Percentiles rank a stretch among this genome's conserved stretches.
phyloP scores from a whole-genome alignment of 2,888 invertebrate genomes.

The Micoletzkya japonica region DNA sequence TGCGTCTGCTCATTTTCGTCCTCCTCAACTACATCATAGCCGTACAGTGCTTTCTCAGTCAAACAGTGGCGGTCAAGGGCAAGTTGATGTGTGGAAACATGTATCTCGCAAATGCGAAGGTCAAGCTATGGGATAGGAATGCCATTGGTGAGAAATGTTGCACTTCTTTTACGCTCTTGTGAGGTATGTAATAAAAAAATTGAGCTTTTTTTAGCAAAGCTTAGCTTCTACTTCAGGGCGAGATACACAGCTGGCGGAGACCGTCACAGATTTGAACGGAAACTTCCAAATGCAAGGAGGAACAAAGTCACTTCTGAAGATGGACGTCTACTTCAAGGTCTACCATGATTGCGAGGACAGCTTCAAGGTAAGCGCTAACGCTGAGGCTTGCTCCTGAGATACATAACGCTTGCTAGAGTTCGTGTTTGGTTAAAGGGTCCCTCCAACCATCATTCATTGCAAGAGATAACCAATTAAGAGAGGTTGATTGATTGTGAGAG shows the following conservation, averaged over 20 bases:
- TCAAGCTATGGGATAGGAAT: slow-evolving; percentile 32
- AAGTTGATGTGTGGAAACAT: slow-evolving; percentile 33
- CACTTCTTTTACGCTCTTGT: not conserved
- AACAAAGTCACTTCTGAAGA: slow-evolving; percentile 29
- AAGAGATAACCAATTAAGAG: too few relatives aligned
- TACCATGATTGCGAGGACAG: slow-evolving; percentile 43
- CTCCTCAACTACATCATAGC: not conserved
- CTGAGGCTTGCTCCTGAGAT: too few relatives aligned
- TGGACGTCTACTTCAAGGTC: slow-evolving; percentile 38
- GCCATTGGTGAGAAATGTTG: not conserved
- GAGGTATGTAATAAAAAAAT: not conserved
- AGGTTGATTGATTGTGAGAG: too few relatives aligned
- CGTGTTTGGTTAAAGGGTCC: too few relatives aligned
- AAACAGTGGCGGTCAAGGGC: slow-evolving; percentile 35
- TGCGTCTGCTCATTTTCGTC: not conserved
- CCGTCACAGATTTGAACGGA: slow-evolving; percentile 35
- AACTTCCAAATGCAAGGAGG: slow-evolving; percentile 37
- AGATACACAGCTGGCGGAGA: slow-evolving; percentile 37
- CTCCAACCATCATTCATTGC: too few relatives aligned
- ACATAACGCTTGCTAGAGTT: too few relatives aligned
- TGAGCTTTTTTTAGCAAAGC: not conserved
- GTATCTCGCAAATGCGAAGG: slow-evolving; percentile 27
- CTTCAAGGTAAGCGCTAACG: slow-evolving; percentile 29
- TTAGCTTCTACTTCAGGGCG: slow-evolving; percentile 16
- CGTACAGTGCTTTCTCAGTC: slow-evolving; percentile 11